Conservation (phyloP, 2,113 vertebrate genomes). For the Thinocorus orbignyianus region DNA sequence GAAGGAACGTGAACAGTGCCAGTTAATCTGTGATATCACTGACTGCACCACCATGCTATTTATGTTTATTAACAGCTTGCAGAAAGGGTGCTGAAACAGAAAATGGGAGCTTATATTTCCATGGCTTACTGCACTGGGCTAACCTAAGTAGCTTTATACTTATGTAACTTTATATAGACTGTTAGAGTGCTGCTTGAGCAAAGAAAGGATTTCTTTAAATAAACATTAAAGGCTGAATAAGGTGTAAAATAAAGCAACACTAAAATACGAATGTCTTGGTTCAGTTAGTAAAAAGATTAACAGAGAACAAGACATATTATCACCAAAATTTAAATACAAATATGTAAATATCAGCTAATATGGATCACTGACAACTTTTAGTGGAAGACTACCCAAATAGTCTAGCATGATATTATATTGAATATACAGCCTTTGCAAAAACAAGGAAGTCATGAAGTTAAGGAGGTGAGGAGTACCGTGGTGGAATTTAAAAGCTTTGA, state of each 20-base stretch:
- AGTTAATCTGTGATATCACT: neutral
- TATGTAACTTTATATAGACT: neutral
- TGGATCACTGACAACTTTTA: neutral
- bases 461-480: neutral
- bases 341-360: neutral
- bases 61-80: neutral
- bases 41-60: neutral
- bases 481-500: constrained; percentile 7
- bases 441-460: neutral
- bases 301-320: neutral
- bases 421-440: neutral
- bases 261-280: neutral
- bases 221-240: neutral
- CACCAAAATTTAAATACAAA: neutral
- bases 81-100: neutral
- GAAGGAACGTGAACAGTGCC: neutral
- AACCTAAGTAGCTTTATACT: neutral
- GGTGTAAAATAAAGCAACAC: neutral
- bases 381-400: neutral
- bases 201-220: neutral
- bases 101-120: neutral
- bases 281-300: neutral
- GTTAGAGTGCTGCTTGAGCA: neutral
- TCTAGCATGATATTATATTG: neutral
- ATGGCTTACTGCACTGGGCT: neutral